Percentiles rank a stretch among this genome's conserved stretches.
phyloP scores from a whole-genome alignment of 2,888 invertebrate species.

The Gerosis bhagava region DNA sequence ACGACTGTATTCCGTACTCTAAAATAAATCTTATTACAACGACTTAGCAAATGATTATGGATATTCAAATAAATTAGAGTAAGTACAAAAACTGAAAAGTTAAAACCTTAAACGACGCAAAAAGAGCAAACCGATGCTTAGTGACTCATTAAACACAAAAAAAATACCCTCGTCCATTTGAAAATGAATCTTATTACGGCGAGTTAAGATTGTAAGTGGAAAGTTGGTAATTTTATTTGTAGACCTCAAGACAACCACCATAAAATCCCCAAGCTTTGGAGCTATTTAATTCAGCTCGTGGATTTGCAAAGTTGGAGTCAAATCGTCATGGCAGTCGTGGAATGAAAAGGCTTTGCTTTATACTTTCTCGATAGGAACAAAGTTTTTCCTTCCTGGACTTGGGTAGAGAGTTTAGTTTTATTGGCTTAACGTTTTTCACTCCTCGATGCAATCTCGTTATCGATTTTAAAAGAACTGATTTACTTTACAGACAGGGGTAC shows the following conservation, averaged over 20 bases:
- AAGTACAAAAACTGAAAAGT: too few species aligned
- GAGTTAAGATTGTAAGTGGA: slow-evolving; percentile 30
- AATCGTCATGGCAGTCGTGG: slow-evolving; percentile 29
- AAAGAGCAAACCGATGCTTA: slow-evolving; percentile 46
- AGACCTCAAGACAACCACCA: slow-evolving; percentile 42
- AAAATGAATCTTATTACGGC: slow-evolving; percentile 30
- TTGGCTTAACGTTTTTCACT: slow-evolving; percentile 4
- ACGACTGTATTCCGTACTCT: background rate
- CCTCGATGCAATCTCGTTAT: background rate
- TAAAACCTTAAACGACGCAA: slow-evolving; percentile 18
- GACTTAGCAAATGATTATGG: too few species aligned
- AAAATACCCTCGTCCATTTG: too few species aligned
- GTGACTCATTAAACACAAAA: slow-evolving; percentile 44
- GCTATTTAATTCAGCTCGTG: slow-evolving; percentile 50
- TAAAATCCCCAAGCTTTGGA: slow-evolving; percentile 46
- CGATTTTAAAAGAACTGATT: too few species aligned
- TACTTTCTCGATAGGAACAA: slow-evolving; percentile 13
- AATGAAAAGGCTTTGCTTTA: slow-evolving; percentile 28
- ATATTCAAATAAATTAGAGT: too few species aligned
- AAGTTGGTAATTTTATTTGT: slow-evolving; percentile 33
- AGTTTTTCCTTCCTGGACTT: slow-evolving; percentile 11
- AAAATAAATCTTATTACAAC: slow-evolving; percentile 13
- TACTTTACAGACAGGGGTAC: too few species aligned
- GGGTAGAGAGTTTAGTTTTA: slow-evolving; percentile 18
- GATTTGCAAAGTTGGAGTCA: slow-evolving; percentile 32